Evolutionary conservation across 2,797 vertebrate species (phyloP).

Genomic region (Poliocrania exsul): DNA sequence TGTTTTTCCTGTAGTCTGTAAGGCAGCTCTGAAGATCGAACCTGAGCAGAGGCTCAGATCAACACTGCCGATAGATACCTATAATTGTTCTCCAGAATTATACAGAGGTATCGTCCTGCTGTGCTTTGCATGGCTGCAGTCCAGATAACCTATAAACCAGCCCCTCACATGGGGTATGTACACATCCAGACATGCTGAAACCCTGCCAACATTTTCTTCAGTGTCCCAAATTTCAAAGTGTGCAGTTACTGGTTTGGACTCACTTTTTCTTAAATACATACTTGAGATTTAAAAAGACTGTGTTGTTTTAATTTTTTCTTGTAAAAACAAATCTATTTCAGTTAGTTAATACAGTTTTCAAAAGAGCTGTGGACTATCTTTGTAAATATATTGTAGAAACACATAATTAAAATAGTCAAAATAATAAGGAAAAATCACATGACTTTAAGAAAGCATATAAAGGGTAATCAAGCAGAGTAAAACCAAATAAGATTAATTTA

Average conservation of each 20-base stretch:
- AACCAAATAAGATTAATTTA: conserved; percentile 71
- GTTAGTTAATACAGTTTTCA: conserved; percentile 33
- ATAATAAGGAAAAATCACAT: conserved; percentile 59
- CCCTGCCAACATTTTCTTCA: background rate
- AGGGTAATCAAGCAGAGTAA: conserved; percentile 62
- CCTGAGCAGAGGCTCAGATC: background rate
- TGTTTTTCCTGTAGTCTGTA: background rate
- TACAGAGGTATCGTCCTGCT: background rate
- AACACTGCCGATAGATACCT: background rate
- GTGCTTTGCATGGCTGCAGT: background rate
- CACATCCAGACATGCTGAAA: background rate
- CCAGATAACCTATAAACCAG: background rate
- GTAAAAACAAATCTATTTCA: background rate
- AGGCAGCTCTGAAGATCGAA: background rate
- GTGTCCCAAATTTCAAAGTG: background rate
- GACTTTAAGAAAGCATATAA: conserved; percentile 38
- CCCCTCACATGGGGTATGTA: background rate
- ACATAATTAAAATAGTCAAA: conserved; percentile 66
- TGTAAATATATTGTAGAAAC: conserved; percentile 19
- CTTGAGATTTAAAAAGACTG: background rate
- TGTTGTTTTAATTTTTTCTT: background rate
- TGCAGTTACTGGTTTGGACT: background rate
- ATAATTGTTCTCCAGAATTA: background rate
- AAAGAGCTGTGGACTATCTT: background rate
- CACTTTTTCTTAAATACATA: background rate